Conservation (phyloP, 2,113 vertebrate species). For the Apteryx owenii region DNA sequence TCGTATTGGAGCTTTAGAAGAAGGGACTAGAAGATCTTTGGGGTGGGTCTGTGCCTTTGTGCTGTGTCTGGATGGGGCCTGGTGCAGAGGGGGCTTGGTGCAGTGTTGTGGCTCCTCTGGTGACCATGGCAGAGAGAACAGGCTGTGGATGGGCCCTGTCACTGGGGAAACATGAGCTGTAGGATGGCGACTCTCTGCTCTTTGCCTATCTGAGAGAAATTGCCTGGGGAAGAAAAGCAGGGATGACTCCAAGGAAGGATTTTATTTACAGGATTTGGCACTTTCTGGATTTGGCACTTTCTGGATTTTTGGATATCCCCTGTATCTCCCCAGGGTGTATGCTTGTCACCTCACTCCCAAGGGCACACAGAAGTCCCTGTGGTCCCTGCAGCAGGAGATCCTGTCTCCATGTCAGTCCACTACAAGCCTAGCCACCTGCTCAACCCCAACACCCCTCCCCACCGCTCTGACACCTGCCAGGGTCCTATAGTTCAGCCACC, state of each 20-base stretch:
- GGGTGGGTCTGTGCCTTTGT: neutral
- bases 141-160: neutral
- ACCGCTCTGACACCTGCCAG: neutral
- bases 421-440: neutral
- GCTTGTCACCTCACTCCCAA: neutral
- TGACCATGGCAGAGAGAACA: neutral
- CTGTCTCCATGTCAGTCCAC: neutral
- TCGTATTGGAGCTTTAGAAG: fast-evolving
- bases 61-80: neutral
- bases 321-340: neutral
- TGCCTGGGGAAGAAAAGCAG: neutral
- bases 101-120: neutral
- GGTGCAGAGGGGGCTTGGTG: neutral
- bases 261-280: neutral
- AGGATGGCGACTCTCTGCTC: neutral
- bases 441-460: neutral
- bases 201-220: neutral
- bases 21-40: neutral
- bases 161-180: neutral
- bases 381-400: neutral
- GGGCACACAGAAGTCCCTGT: neutral
- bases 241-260: fast-evolving
- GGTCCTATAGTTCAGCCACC: neutral
- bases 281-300: neutral
- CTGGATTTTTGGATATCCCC: neutral